These are phyloP conservation scores for Tipula unca DNA, from an alignment of 2,888 invertebrate genomes.

Conservation along the genomic window DNA sequence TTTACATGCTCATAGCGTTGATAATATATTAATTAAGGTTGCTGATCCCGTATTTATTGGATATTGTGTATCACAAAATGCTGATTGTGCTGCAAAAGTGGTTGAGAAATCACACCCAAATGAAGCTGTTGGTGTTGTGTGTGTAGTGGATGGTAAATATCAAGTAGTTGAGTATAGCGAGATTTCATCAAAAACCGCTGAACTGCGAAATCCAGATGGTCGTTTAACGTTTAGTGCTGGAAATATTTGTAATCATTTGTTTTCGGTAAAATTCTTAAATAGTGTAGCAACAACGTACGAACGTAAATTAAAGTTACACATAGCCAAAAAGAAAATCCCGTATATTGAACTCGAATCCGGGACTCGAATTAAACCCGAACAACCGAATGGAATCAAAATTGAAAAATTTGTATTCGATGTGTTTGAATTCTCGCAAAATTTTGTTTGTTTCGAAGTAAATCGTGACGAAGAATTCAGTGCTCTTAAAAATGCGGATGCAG, in stretches of 20 bases:
- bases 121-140: slow-evolving; percentile 95
- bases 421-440: slow-evolving; percentile 83
- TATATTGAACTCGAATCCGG: slow-evolving; percentile 63
- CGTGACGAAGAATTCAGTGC: slow-evolving; percentile 94
- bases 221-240: slow-evolving; percentile 86
- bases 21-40: slow-evolving; percentile 97
- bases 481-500: slow-evolving; percentile 85
- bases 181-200: slow-evolving; percentile 78
- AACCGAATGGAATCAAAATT: slow-evolving; percentile 94
- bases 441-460: slow-evolving; percentile 87
- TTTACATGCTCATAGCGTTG: slow-evolving; percentile 95
- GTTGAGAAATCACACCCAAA: slow-evolving; percentile 85
- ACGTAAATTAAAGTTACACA: slow-evolving; percentile 74
- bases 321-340: slow-evolving; percentile 96
- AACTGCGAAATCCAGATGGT: slow-evolving; percentile 67
- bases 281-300: slow-evolving; percentile 64
- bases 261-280: slow-evolving; percentile 76
- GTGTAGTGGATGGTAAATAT: slow-evolving; percentile 81
- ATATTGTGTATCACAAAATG: slow-evolving; percentile 78
- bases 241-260: slow-evolving; percentile 98
- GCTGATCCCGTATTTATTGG: slow-evolving; percentile 96
- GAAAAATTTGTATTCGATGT: slow-evolving; percentile 99
- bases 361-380: slow-evolving; percentile 60
- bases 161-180: slow-evolving; percentile 97
- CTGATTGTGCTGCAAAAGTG: slow-evolving; percentile 95